Evolutionary conservation across 2,113 vertebrate genomes (phyloP).

Genomic region (Odobenus rosmarus): DNA sequence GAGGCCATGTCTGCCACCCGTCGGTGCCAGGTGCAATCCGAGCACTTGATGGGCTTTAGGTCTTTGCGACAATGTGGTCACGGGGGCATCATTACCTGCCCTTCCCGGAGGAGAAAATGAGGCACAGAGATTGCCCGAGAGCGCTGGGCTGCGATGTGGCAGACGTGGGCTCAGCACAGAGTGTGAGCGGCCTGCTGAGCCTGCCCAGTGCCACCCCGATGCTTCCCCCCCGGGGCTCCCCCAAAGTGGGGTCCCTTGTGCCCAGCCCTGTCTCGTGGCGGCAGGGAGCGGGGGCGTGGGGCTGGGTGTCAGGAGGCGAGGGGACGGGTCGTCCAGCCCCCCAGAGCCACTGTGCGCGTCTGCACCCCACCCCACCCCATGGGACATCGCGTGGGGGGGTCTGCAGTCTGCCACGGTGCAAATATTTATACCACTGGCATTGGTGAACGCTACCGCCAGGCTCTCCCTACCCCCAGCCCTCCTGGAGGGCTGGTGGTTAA

Average conservation of each 20-base stretch:
- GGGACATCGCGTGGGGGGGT: rapidly evolving
- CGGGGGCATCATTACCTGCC: rapidly evolving
- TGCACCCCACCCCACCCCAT: rapidly evolving
- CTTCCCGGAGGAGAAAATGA: not conserved
- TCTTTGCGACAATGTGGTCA: rapidly evolving
- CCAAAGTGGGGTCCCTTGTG: not conserved
- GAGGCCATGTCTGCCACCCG: too few species aligned
- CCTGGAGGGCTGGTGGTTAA: not conserved
- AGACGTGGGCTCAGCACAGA: too few species aligned
- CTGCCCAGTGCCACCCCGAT: not conserved
- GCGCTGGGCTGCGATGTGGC: rapidly evolving
- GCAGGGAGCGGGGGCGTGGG: not conserved
- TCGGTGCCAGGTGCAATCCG: not conserved
- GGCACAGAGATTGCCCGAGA: not conserved
- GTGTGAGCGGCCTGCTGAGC: not conserved
- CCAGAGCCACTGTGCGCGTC: too few species aligned
- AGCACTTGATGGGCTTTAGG: not conserved
- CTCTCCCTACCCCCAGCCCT: rapidly evolving
- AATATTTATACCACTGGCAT: rapidly evolving
- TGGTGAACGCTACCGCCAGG: not conserved
- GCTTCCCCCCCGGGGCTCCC: not conserved
- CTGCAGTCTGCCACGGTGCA: rapidly evolving
- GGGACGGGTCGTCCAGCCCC: not conserved
- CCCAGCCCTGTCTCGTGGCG: not conserved
- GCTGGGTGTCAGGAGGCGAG: not conserved